Conservation (phyloP, 2,797 vertebrate species). For the Avahi laniger region DNA sequence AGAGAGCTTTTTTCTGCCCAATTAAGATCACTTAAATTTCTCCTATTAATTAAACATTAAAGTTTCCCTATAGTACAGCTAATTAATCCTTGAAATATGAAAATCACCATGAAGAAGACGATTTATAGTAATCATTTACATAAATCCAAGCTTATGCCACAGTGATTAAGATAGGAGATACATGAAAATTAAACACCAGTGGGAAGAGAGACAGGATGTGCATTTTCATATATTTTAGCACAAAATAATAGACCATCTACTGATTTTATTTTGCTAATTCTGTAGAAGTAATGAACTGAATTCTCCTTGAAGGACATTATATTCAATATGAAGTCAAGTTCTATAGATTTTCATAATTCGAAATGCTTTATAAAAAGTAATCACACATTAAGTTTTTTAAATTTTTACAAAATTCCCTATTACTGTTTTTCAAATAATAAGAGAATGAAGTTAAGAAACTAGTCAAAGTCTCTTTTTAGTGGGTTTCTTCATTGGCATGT, state of each 20-base stretch:
- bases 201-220: background rate
- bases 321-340: background rate
- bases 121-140: slow-evolving; percentile 60
- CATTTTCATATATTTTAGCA: slow-evolving; percentile 13
- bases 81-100: slow-evolving; percentile 70
- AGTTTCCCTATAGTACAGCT: slow-evolving; percentile 56
- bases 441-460: background rate
- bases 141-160: slow-evolving; percentile 39
- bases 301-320: slow-evolving; percentile 12
- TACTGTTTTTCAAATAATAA: background rate
- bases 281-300: background rate
- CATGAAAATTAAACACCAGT: slow-evolving; percentile 43
- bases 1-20: background rate
- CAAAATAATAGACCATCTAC: background rate
- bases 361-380: background rate
- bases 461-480: background rate
- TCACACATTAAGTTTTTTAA: background rate
- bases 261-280: background rate
- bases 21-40: slow-evolving; percentile 66
- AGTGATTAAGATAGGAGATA: slow-evolving; percentile 25
- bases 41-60: slow-evolving; percentile 72
- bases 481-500: background rate
- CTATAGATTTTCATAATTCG: background rate
- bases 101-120: slow-evolving; percentile 52
- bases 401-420: background rate